phyloP scores from a whole-genome alignment of 2,113 vertebrate species.

The Clarias macrocephalus region DNA sequence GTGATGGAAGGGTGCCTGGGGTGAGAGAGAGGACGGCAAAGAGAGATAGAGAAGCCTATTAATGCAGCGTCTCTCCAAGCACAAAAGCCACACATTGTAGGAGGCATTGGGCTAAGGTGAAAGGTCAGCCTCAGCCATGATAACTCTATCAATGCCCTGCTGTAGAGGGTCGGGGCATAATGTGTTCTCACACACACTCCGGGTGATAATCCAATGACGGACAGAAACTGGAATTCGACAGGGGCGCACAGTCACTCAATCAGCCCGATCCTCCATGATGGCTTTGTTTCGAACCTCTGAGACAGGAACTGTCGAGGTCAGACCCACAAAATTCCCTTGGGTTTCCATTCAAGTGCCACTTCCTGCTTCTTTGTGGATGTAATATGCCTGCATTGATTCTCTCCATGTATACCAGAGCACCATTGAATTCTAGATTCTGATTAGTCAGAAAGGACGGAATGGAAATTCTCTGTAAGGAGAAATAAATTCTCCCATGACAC shows the following conservation, averaged over 20 bases:
- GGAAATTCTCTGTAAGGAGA: background rate
- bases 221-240: conserved; percentile 60
- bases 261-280: conserved; percentile 8
- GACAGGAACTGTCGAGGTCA: background rate
- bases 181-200: conserved; percentile 59
- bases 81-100: conserved; percentile 48
- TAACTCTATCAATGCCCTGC: conserved; percentile 58
- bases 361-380: background rate
- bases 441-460: background rate
- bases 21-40: conserved; percentile 14
- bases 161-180: conserved; percentile 60
- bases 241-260: background rate
- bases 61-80: background rate
- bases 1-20: background rate
- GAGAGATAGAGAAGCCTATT: conserved; percentile 43
- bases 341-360: too few species aligned
- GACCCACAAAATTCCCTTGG: background rate
- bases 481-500: background rate
- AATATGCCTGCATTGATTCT: background rate
- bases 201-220: conserved; percentile 47
- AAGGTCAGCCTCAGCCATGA: conserved; percentile 62
- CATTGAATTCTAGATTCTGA: background rate
- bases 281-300: conserved; percentile 1
- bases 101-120: conserved; percentile 34
- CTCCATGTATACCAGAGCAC: background rate